Evolutionary conservation across 2,888 invertebrate species (phyloP).

Genomic region (Gastrophysa polygoni): DNA sequence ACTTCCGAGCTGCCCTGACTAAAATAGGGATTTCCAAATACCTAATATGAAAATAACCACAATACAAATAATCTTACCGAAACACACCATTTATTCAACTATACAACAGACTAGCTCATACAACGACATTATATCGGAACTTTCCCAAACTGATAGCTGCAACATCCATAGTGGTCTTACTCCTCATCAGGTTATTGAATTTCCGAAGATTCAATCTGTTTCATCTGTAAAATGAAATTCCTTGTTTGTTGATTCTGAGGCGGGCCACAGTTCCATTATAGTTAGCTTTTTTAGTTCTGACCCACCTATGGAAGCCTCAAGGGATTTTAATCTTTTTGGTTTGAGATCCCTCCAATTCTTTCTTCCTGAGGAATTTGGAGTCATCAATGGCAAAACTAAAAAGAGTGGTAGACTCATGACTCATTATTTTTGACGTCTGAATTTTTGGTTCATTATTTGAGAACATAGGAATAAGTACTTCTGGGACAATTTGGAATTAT

Average conservation of each 20-base stretch:
- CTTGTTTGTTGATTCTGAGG: constrained; percentile 14
- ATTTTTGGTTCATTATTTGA: no score
- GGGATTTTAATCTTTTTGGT: constrained; percentile 21
- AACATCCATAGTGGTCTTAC: not conserved
- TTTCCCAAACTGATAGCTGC: not conserved
- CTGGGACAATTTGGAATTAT: no score
- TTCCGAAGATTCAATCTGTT: not conserved
- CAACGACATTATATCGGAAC: not conserved
- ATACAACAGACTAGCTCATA: no score
- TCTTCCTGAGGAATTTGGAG: constrained; percentile 61
- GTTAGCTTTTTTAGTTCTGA: constrained; percentile 19
- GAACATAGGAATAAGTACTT: no score
- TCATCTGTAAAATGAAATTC: constrained; percentile 43
- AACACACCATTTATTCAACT: no score
- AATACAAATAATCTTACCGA: no score
- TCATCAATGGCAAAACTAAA: constrained; percentile 73
- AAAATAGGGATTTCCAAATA: no score
- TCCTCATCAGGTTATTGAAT: not conserved
- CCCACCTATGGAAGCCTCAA: constrained; percentile 24
- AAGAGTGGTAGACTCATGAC: no score
- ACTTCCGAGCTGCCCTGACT: no score
- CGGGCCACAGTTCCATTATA: constrained; percentile 14
- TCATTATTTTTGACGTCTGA: not conserved
- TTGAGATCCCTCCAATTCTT: constrained; percentile 28
- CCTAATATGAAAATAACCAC: no score